These are phyloP conservation scores for Potorous gilbertii DNA, from an alignment of 2,797 vertebrate species.

Conservation along the genomic window DNA sequence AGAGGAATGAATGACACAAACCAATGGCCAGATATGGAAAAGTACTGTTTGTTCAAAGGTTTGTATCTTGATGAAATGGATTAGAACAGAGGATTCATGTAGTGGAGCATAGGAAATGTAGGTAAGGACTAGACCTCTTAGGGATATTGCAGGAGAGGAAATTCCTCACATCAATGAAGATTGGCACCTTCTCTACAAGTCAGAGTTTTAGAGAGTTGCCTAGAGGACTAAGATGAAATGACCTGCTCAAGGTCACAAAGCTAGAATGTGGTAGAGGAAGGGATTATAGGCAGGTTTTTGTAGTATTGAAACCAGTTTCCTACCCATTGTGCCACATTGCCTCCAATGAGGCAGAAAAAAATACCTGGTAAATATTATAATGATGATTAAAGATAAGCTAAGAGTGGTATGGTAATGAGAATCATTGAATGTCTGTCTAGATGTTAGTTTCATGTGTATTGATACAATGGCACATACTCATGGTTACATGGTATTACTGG, in stretches of 20 bases:
- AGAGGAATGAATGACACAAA: not conserved
- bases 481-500: not conserved
- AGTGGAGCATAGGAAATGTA: not conserved
- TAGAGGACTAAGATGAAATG: not conserved
- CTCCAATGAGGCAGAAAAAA: not conserved
- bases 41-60: not conserved
- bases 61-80: not conserved
- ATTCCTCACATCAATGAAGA: not conserved
- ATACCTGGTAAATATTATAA: not conserved
- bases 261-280: not conserved
- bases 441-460: not conserved
- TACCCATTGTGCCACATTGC: not conserved
- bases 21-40: not conserved
- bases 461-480: not conserved
- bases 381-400: not conserved
- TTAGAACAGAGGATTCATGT: not conserved
- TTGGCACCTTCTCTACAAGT: not conserved
- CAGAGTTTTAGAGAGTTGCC: not conserved
- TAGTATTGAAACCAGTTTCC: not conserved
- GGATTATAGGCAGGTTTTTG: not conserved
- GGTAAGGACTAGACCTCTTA: not conserved
- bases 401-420: not conserved
- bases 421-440: not conserved
- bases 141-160: not conserved
- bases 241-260: not conserved